phyloP scores from a whole-genome alignment of 2,888 invertebrate genomes.

The Drosophila siamana region DNA sequence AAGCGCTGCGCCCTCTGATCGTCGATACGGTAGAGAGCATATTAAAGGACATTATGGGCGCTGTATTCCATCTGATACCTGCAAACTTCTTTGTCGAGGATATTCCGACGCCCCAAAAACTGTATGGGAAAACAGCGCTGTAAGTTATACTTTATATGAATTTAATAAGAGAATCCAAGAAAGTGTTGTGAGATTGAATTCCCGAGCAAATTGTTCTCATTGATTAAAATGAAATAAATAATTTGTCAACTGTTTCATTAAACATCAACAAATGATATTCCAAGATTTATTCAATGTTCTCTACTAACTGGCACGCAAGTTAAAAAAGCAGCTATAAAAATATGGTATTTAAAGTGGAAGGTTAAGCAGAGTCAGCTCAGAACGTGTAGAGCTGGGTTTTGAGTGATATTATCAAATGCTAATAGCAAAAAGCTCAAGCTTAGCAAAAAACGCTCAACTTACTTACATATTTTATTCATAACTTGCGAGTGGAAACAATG shows the following conservation, averaged over 20 bases:
- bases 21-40: constrained; percentile 89
- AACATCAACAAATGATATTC: too few relatives aligned
- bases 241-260: too few relatives aligned
- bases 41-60: constrained; percentile 88
- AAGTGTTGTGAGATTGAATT: not conserved
- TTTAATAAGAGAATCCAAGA: too few relatives aligned
- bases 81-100: constrained; percentile 89
- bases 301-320: not conserved
- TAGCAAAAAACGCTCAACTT: not conserved
- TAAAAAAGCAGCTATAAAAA: not conserved
- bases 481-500: not conserved
- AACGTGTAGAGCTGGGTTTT: not conserved
- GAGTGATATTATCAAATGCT: not conserved
- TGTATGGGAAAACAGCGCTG: constrained; percentile 50
- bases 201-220: not conserved
- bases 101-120: constrained; percentile 83
- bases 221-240: not conserved
- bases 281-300: too few relatives aligned
- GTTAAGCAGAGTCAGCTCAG: not conserved
- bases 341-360: not conserved
- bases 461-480: not conserved
- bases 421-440: not conserved
- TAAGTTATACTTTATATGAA: too few relatives aligned
- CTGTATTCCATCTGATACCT: constrained; percentile 89
- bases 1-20: constrained; percentile 89